Evolutionary conservation across 1,140 invertebrate genomes (phyloP), one percentile per base, ranked within the genome.

Genomic region (Tyrophagus putrescentiae): DNA sequence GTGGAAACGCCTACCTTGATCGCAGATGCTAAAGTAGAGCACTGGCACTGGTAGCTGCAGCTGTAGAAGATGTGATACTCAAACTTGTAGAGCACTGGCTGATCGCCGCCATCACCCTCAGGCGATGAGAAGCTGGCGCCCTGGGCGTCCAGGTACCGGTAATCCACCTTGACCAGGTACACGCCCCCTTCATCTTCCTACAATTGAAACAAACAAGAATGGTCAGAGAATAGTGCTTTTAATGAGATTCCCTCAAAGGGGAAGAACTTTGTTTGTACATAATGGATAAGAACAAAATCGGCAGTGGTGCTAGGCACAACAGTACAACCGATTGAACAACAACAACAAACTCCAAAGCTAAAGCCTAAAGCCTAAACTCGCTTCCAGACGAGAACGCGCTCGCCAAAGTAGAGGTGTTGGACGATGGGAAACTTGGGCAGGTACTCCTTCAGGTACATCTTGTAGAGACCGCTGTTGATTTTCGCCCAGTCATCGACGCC

Each of bases 361-460:
- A n/a, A n/a, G n/a, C n/a, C n/a, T n/a, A n/a, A n/a, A n/a, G n/a
- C 44, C 18, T 23, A 45, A 23, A 32, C 36, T 21, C 25, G n/a
- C 23, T 60, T 62, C 41, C 57, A 63, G 3, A 52, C 7, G 4
- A 62, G 23, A 27, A 63, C 48, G 50, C 23, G 7, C 13, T 57
- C 7, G 13, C 96, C 96, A 78, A 99, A 99, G 27, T 92, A 73
- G 41, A 96, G 84, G 72, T 99, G 96, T 71, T 99, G 96, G 56
- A 97, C 84, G 0, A 98, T 87, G 4, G 96, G 96, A 74, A 94
- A 98, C 73, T 98, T 98, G 4, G 81, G 78, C 25, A 98, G 75
- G 25, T 93, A 91, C 78, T 99, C 96, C 62, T 84, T 95, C 77
- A 92, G 91, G 70, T 99, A 99, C 95, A 98, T 99, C 77, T 93